Evolutionary conservation across 1,140 invertebrate species (phyloP).

Genomic region (Aphelenchoides fujianensis): DNA sequence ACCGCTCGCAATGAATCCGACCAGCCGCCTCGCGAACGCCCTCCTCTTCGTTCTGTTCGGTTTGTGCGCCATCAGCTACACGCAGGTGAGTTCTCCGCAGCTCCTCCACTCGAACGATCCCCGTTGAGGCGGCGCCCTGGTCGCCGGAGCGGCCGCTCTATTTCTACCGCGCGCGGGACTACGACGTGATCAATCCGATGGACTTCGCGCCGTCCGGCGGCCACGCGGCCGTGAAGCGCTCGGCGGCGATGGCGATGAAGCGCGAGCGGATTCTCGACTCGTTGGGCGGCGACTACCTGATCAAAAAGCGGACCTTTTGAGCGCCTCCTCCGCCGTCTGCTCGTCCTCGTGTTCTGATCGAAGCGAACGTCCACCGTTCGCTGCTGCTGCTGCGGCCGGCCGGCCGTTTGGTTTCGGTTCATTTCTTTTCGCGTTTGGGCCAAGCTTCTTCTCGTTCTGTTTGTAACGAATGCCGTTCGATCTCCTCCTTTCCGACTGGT

Average conservation of each 20-base stretch:
- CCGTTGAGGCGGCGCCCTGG: constrained; percentile 8
- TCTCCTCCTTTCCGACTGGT: too few species aligned
- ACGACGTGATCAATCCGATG: background rate
- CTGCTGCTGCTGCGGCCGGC: too few species aligned
- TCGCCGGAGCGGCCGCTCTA: constrained; percentile 5
- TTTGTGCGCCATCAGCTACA: background rate
- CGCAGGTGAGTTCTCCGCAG: background rate
- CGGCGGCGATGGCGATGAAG: background rate
- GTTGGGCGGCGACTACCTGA: constrained; percentile 3
- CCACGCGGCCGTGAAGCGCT: background rate
- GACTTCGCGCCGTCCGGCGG: background rate
- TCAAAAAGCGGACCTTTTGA: background rate
- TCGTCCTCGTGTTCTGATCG: too few species aligned
- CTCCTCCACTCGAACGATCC: background rate
- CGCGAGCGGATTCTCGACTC: constrained; percentile 8
- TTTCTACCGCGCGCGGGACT: background rate
- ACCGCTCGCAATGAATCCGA: background rate
- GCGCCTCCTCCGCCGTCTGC: background rate
- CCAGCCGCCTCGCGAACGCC: background rate
- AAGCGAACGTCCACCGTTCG: too few species aligned
- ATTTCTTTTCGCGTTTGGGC: too few species aligned
- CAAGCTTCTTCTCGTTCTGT: too few species aligned
- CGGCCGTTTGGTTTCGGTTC: too few species aligned
- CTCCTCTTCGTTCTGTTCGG: background rate
- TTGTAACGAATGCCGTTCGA: too few species aligned